Evolutionary conservation across 2,797 vertebrate species (phyloP), one percentile per base, ranked within the genome.

Genomic region (Microctenopoma steveboyesi): DNA sequence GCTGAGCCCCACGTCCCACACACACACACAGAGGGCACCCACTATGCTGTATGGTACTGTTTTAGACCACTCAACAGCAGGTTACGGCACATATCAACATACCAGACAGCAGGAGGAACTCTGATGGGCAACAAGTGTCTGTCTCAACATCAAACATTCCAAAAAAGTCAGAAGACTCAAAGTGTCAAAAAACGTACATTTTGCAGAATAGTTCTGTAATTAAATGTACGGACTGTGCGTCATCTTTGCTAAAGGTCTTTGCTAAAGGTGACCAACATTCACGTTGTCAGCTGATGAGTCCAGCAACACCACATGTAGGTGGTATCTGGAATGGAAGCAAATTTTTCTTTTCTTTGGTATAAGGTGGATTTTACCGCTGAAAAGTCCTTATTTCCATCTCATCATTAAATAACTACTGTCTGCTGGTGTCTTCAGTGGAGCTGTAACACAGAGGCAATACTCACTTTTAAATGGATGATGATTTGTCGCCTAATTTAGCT

Each of bases 1-100:
- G 80, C 86, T 84, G 88, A 72, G 86, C 22, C 64, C 65, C 45
- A 43, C 33, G 18, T 54, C 78, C 28, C 70, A 53, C 83, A 54
- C 71, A 67, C 69, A 35, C 37, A 39, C 52, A 50, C 49, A 63
- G 4, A n/a, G 18, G 7, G 15, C 46, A 12, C 3, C 6, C 52
- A 40, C 46, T 53, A 3, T 22, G 14, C 40, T 39, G 10, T 35
- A 13, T 9, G 4, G 25, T 22, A 50, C 53, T 61, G 16, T 22
- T 57, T 16, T 14, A 30, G 14, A 25, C 7, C 4, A 5, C 18
- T 64, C 18, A 58, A 56, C 35, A 71, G 27, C 22, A 59, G 42
- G 22, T 1, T 9, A 22, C 37, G 33, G 7, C 46, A 27, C 42
- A n/a, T 30, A 7, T 43, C 15, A 58, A 33, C 45, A 15, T 13